A percentile compares a stretch with the other conserved stretches of the same genome.
phyloP scores from a whole-genome alignment of 2,797 vertebrate species.

The Paramormyrops hopkinsi region DNA sequence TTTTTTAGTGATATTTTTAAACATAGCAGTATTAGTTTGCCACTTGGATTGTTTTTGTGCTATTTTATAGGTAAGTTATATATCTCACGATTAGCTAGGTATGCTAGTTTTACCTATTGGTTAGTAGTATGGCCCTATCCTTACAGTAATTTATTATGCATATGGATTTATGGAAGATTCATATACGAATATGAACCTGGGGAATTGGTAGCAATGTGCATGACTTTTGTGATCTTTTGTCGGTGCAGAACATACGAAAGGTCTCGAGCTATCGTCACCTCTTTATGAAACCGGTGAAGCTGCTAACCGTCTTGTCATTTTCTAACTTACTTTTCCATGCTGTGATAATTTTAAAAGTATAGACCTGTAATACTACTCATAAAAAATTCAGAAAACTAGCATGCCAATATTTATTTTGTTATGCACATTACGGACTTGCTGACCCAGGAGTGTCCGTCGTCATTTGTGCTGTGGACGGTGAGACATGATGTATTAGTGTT shows the following conservation, averaged over 20 bases:
- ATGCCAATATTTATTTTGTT: neutral
- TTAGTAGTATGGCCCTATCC: neutral
- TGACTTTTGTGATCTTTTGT: neutral
- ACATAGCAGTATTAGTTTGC: neutral
- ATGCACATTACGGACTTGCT: neutral
- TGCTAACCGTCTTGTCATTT: neutral
- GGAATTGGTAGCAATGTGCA: neutral
- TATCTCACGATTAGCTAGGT: neutral
- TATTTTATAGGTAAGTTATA: neutral
- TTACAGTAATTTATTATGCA: neutral
- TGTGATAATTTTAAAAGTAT: neutral
- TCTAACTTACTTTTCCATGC: neutral
- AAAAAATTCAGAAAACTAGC: neutral
- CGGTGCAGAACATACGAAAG: neutral
- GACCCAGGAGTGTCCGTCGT: neutral
- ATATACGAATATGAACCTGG: neutral
- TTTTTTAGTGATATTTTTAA: neutral
- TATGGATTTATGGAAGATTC: neutral
- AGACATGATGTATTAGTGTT: neutral
- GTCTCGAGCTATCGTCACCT: neutral
- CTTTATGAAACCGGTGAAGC: neutral
- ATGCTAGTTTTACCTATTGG: neutral
- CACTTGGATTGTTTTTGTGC: neutral
- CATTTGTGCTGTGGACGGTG: neutral
- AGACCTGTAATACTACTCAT: neutral